Conservation (phyloP, 1,140 invertebrate species). For the Copidosoma floridanum region DNA sequence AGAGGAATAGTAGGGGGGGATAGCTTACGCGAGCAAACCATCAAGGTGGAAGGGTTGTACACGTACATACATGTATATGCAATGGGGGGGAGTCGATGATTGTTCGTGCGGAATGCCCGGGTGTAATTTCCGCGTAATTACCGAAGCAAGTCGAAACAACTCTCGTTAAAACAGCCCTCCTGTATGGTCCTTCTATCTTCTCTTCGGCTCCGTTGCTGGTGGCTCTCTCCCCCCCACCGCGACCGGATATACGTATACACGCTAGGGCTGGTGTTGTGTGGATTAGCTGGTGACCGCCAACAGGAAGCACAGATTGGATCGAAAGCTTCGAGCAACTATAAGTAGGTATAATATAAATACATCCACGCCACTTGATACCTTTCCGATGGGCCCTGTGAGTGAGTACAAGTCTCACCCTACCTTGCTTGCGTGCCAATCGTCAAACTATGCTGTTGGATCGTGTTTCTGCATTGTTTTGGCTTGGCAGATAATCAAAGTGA, state of each 20-base stretch:
- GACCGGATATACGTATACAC: slow-evolving; percentile 4
- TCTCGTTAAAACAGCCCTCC: slow-evolving; percentile 50
- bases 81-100: slow-evolving; percentile 21
- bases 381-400: slow-evolving; percentile 19
- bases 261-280: slow-evolving; percentile 1
- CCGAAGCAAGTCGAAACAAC: slow-evolving; percentile 49
- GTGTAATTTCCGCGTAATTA: slow-evolving; percentile 52
- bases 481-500: too few relatives aligned
- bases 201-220: too few relatives aligned
- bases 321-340: too few relatives aligned
- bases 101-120: slow-evolving; percentile 32
- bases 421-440: too few relatives aligned
- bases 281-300: slow-evolving; percentile 3
- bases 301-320: slow-evolving; percentile 25
- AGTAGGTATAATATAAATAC: too few relatives aligned
- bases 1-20: not conserved
- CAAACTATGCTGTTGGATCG: too few relatives aligned
- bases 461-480: too few relatives aligned
- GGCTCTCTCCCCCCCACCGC: not conserved
- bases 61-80: too few relatives aligned
- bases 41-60: too few relatives aligned
- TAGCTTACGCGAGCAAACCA: not conserved
- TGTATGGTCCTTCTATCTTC: too few relatives aligned
- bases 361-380: slow-evolving; percentile 17
- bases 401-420: too few relatives aligned